Evolutionary conservation across 2,113 vertebrate species (phyloP), one percentile per base, ranked within the genome.

Genomic region (Phylloscopus whistleri): DNA sequence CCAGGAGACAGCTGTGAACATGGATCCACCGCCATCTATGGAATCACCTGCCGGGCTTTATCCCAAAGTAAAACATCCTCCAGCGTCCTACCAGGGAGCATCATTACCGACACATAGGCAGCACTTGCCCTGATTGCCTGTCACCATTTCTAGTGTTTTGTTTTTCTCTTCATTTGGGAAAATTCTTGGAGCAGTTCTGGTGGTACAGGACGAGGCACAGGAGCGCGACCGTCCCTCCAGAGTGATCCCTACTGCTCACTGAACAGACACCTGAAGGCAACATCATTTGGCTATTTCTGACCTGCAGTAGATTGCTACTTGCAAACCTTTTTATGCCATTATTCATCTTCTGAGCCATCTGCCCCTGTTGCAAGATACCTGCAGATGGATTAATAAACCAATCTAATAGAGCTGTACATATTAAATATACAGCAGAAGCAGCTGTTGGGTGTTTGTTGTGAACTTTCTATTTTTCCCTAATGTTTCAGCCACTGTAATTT

Each of bases 341-440:
- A 94, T 37, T 52, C 35, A 67, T 85, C 74, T 86, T 93, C 67
- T 52, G 49, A 75, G 66, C 88, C 92, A 93, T 92, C 81, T 94
- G 84, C 60, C 37, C 77, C 48, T 79, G 39, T 76, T 90, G 22
- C 70, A 84, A 52, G 53, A 76, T 95, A 97, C 56, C 90, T 95
- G 81, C 91, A 95, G 91, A 93, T 86, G 76, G 95, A 95, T 97
- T 95, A 97, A 94, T 97, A 96, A 95, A 76, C 64, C 53, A 69
- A 4, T 43, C 77, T 94, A 95, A 96, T 88, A 95, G 93, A 96
- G 88, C 39, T 92, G 95, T 84, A 92, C 89, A 59, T 95, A 95
- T 90, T 88, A 95, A 97, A 92, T 76, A 93, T 48, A 84, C 74
- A 91, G 69, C 53, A 92, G 92, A 95, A 96, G 69, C 95, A 97